Conservation (phyloP, 2,797 vertebrate genomes). For the Eleutherodactylus coqui region DNA sequence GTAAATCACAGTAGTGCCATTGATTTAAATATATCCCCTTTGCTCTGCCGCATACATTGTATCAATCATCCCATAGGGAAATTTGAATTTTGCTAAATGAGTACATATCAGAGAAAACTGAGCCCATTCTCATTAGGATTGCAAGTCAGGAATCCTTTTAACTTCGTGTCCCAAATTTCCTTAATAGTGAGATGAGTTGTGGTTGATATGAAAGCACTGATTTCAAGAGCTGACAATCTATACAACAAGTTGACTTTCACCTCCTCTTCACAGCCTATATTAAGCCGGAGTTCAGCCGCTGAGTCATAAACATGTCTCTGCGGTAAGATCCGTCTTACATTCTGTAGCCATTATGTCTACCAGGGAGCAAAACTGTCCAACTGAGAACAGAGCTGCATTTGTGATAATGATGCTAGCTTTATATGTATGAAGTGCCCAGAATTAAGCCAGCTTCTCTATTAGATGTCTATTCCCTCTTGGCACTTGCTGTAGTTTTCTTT, state of each 20-base stretch:
- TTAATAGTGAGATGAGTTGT: not conserved
- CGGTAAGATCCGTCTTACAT: slow-evolving; percentile 22
- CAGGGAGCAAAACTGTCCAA: slow-evolving; percentile 5
- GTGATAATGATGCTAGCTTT: slow-evolving; percentile 37
- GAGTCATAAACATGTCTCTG: slow-evolving; percentile 32
- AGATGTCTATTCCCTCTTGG: slow-evolving; percentile 4
- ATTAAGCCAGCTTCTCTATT: slow-evolving; percentile 38
- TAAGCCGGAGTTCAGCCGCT: not conserved
- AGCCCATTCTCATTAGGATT: not conserved
- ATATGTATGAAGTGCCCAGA: slow-evolving; percentile 31
- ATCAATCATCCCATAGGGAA: slow-evolving; percentile 28
- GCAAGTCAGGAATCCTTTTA: not conserved
- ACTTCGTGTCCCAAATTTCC: not conserved
- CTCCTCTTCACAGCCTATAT: not conserved
- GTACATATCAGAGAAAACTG: not conserved
- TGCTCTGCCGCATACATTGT: slow-evolving; percentile 23
- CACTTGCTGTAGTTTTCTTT: not conserved
- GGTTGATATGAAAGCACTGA: not conserved
- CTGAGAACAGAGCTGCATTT: slow-evolving; percentile 25
- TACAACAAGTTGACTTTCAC: not conserved
- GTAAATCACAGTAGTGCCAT: slow-evolving; percentile 2
- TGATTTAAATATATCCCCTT: slow-evolving; percentile 14
- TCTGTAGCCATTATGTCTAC: slow-evolving; percentile 46
- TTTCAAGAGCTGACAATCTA: slow-evolving; percentile 30
- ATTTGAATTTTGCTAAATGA: slow-evolving; percentile 21